Evolutionary conservation across 2,888 invertebrate genomes (phyloP).

Genomic region (Hirtodrosophila alboralis): DNA sequence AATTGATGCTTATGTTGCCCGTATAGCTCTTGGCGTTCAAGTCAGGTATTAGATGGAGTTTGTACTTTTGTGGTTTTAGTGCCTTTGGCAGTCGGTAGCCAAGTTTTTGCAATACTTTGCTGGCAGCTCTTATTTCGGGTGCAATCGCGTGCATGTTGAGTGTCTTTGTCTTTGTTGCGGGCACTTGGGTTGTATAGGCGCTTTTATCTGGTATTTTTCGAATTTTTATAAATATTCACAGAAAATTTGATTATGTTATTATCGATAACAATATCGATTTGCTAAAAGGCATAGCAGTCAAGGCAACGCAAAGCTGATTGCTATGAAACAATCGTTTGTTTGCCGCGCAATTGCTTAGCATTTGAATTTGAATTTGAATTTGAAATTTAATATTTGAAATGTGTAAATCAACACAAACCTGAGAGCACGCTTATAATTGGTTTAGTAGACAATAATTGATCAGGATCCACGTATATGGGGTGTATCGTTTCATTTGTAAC

Average conservation of each 20-base stretch:
- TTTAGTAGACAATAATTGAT: slow-evolving; percentile 72
- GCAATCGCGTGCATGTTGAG: slow-evolving; percentile 52
- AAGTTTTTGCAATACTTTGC: slow-evolving; percentile 81
- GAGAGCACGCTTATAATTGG: slow-evolving; percentile 63
- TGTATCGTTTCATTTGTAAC: slow-evolving; percentile 49
- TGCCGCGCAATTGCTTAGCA: no score
- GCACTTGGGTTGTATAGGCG: slow-evolving; percentile 56
- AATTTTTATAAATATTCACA: no score
- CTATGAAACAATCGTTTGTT: no score
- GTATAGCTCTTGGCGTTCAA: slow-evolving; percentile 86
- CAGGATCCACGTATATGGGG: slow-evolving; percentile 64
- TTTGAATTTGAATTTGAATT: slow-evolving; percentile 1
- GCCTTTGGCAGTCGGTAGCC: slow-evolving; percentile 86
- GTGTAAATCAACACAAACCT: slow-evolving; percentile 50
- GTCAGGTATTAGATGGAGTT: slow-evolving; percentile 87
- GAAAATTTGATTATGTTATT: no score
- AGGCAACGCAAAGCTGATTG: no score
- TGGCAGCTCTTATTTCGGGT: slow-evolving; percentile 74
- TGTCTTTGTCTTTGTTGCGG: slow-evolving; percentile 32
- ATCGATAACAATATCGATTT: slow-evolving; percentile 9
- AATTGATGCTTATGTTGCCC: slow-evolving; percentile 86
- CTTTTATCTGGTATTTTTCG: slow-evolving; percentile 51
- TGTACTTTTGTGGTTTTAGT: slow-evolving; percentile 87
- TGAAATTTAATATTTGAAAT: neutral
- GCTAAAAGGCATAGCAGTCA: no score